Evolutionary conservation across 2,888 invertebrate species (phyloP), one percentile per base, ranked within the genome.

Genomic region (Mesochorus sp.): DNA sequence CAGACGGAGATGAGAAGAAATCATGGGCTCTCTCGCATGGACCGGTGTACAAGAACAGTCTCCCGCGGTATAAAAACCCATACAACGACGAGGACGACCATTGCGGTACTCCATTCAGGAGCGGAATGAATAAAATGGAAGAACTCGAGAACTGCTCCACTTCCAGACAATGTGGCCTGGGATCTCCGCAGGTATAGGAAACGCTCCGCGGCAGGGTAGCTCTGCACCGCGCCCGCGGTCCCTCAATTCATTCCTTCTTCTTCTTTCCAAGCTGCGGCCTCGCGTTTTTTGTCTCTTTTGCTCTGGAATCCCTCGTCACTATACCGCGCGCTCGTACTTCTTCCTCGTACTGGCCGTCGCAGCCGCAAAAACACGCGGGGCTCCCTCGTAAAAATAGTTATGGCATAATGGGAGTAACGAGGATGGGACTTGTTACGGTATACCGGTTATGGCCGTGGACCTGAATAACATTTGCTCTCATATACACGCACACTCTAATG

Each of bases 61-160:
- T 42, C 26, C 26, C 47, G 34, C 10, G 24, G 70, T 64, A 74
- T 42, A 80, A 75, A 51, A 72, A 70, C 39, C 64, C 64, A 79
- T 75, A 78, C 71, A 77, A 79, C 77, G n/a, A n/a, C n/a, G n/a
- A n/a, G n/a, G n/a, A n/a, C n/a, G 79, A 80, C 79, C 79, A 81
- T 85, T 83, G 84, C 84, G 84, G 85, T 84, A 84, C 82, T 86
- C 82, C 83, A 84, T 85, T 85, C 74, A 82, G 74, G 75, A 75
- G 59, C 66, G 80, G 79, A 82, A 80, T 80, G 82, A 85, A 85
- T 85, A 87, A 84, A 85, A 84, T 85, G 81, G 74, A 80, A 81
- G 81, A 86, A 86, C 85, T 85, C 81, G 85, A 87, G 87, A 84
- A 83, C 83, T 87, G 85, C 85, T 86, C 85, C 84, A 86, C 80